Evolutionary conservation across 2,888 invertebrate species (phyloP), one percentile per base, ranked within the genome.

Genomic region (Capitulum mitella): DNA sequence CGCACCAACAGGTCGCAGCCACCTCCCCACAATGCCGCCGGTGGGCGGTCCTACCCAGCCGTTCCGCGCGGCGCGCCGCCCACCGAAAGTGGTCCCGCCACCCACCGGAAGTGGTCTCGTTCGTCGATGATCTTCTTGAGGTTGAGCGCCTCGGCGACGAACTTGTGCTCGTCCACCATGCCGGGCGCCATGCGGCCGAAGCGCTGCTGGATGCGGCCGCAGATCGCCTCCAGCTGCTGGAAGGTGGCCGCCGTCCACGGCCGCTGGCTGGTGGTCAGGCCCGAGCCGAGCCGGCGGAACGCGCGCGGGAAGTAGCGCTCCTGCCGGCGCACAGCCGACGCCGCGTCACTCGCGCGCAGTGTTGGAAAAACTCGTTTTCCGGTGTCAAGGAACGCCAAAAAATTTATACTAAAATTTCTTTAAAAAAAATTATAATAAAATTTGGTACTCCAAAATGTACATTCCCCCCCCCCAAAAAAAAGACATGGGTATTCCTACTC

Each of bases 171-270:
- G 29, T 3, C 12, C 12, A 75, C 46, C 2, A 75, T 29, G 29
- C 43, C 75, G 29, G 75, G 75, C 46, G 43, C 19, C 75, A 75
- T 22, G 46, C 46, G 75, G n/a, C 75, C 75, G 46, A 46, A 46
- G 29, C 29, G 46, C n/a, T n/a, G 29, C 43, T 75, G 75, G 29
- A 75, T 46, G 75, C 75, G 75, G n/a, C 26, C 12, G 32, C 75
- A 75, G 29, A 75, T 43, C 29, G 5, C 46, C 29, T 46, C 29
- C 75, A 75, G 75, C 75, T 75, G 75, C 29, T 46, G 1, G 75
- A 75, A 75, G 12, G 75, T 75, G 75, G 75, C 75, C 29, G 46
- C 75, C 75, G 75, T 75, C 75, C 75, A 75, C 46, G 43, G 43
- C n/a, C 40, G n/a, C 46, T 46, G 43, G 16, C 43, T n/a, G 29